Percentiles rank a stretch among this genome's conserved stretches.
Evolutionary conservation across 2,113 vertebrate species (phyloP).

Genomic region (Peromyscus leucopus): DNA sequence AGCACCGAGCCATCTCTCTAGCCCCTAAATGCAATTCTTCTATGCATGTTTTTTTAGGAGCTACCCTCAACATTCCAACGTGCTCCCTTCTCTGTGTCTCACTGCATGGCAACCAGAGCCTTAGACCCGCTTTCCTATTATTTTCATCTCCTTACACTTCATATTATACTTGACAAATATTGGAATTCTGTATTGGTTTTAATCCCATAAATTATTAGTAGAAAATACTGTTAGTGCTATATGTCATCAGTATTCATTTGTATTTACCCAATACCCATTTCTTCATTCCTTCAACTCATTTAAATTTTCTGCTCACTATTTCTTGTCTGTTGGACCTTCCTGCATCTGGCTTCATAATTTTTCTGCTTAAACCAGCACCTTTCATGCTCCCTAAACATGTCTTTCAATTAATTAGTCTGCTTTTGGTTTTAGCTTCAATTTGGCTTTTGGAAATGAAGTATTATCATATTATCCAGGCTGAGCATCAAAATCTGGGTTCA

Average conservation of each 20-base stretch:
- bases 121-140: background rate
- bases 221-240: background rate
- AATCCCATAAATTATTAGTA: background rate
- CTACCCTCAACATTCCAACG: background rate
- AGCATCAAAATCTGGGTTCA: background rate
- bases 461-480: background rate
- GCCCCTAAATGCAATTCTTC: background rate
- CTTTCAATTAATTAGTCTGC: background rate
- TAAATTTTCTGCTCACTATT: background rate
- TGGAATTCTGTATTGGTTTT: constrained; percentile 14
- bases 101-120: background rate
- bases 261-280: background rate
- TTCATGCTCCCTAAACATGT: constrained; percentile 39
- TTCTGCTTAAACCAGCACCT: background rate
- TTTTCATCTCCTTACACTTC: background rate
- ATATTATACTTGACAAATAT: background rate
- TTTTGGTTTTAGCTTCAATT: background rate
- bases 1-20: background rate
- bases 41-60: constrained; percentile 5
- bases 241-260: background rate
- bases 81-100: background rate
- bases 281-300: background rate
- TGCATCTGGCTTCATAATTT: background rate
- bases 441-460: background rate
- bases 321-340: background rate